Percentiles rank a stretch among this genome's conserved stretches.
These are phyloP conservation scores for Diplodus puntazzo DNA, from an alignment of 2,797 vertebrate species.

Conservation along the genomic window DNA sequence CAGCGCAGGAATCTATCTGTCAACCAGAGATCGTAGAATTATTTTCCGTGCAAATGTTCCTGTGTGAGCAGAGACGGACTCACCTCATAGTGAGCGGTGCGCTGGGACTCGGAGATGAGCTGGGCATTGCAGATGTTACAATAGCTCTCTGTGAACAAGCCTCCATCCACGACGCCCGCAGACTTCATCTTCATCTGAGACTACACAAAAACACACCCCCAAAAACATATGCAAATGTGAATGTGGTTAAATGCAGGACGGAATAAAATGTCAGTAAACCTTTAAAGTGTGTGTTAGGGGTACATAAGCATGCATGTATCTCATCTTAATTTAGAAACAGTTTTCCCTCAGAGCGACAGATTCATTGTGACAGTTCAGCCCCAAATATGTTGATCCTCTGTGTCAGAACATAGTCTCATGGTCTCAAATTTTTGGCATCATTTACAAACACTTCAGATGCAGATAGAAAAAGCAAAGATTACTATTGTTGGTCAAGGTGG, in stretches of 20 bases:
- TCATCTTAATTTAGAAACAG: slow-evolving; percentile 43
- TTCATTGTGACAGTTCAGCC: slow-evolving; percentile 58
- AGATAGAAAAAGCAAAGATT: not conserved
- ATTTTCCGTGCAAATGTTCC: slow-evolving; percentile 16
- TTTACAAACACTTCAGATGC: not conserved
- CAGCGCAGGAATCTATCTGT: slow-evolving; percentile 42
- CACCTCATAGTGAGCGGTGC: slow-evolving; percentile 88
- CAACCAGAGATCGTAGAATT: slow-evolving; percentile 19
- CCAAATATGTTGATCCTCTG: slow-evolving; percentile 61
- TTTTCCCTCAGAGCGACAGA: slow-evolving; percentile 51
- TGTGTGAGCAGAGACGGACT: slow-evolving; percentile 47
- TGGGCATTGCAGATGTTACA: slow-evolving; percentile 90
- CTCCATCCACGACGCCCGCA: slow-evolving; percentile 80
- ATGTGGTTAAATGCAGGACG: slow-evolving; percentile 51
- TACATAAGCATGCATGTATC: slow-evolving; percentile 44
- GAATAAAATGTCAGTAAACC: slow-evolving; percentile 51
- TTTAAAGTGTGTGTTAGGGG: slow-evolving; percentile 29
- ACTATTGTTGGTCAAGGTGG: not conserved
- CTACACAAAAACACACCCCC: slow-evolving; percentile 58
- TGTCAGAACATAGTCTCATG: slow-evolving; percentile 58
- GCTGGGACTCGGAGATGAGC: slow-evolving; percentile 89
- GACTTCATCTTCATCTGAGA: slow-evolving; percentile 87
- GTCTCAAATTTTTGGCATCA: not conserved
- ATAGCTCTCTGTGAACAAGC: slow-evolving; percentile 88
- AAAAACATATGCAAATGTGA: slow-evolving; percentile 54